phyloP scores from a whole-genome alignment of 2,113 vertebrate species.

The Pitta sordida region DNA sequence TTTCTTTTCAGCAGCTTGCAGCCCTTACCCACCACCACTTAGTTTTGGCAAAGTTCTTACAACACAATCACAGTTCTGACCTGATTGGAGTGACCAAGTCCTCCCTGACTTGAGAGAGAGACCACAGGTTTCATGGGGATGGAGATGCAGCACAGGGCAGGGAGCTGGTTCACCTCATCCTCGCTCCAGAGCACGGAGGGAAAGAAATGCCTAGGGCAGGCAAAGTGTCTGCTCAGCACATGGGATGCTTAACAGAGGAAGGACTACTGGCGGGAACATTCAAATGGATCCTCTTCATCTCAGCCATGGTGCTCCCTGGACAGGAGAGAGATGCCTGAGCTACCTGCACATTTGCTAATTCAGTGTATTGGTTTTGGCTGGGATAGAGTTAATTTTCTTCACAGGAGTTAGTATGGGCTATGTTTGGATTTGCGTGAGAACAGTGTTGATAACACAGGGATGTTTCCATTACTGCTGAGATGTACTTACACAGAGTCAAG shows the following conservation, averaged over 20 bases:
- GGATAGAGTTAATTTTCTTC: not conserved
- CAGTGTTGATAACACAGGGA: not conserved
- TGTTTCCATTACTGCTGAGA: not conserved
- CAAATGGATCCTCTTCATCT: not conserved
- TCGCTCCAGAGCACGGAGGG: not conserved
- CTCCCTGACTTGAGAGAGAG: not conserved
- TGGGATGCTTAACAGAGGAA: fast-evolving
- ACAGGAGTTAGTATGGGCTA: not conserved
- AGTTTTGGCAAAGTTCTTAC: not conserved
- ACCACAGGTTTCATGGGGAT: fast-evolving
- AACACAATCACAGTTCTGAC: fast-evolving
- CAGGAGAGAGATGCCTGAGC: not conserved
- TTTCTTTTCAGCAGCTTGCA: not conserved
- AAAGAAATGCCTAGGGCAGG: not conserved
- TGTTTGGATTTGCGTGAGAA: not conserved
- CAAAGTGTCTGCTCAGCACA: not conserved
- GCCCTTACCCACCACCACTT: fast-evolving
- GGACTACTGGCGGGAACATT: fast-evolving
- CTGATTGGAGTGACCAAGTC: not conserved
- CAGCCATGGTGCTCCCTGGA: not conserved
- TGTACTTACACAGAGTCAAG: not conserved
- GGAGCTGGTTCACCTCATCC: not conserved
- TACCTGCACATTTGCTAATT: not conserved
- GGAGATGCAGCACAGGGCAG: not conserved
- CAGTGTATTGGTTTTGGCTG: not conserved